phyloP scores from a whole-genome alignment of 53 echinoderm and acorn worm species.

The Astropecten irregularis region DNA sequence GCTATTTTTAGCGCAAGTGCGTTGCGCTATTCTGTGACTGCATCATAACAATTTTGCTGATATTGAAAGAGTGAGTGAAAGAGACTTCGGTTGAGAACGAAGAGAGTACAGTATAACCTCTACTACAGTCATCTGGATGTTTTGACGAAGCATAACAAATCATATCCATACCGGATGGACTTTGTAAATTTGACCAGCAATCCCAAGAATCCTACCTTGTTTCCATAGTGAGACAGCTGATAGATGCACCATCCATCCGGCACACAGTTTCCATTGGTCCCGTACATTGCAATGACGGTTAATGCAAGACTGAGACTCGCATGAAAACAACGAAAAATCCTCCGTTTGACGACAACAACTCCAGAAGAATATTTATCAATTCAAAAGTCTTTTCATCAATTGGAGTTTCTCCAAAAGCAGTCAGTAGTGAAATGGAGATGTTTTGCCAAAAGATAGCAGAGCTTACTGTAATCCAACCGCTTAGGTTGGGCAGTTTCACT shows the following conservation, averaged over 20 bases:
- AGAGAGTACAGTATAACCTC: too few relatives aligned
- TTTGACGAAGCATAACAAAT: too few relatives aligned
- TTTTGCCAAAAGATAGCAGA: neutral
- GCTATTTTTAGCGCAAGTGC: too few relatives aligned
- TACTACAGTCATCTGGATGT: too few relatives aligned
- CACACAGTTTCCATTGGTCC: slow-evolving; percentile 47
- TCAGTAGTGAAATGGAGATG: neutral
- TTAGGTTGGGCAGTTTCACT: neutral
- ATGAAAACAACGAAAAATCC: neutral
- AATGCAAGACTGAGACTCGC: neutral
- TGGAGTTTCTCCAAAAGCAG: neutral
- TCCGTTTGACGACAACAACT: neutral
- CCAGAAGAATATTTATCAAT: neutral
- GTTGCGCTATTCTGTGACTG: too few relatives aligned
- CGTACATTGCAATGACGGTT: neutral
- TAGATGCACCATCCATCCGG: slow-evolving; percentile 87
- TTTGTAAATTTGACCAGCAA: too few relatives aligned
- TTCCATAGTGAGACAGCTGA: slow-evolving; percentile 83
- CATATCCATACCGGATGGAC: too few relatives aligned
- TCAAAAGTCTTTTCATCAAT: neutral
- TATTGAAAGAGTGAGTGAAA: too few relatives aligned
- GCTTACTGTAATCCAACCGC: neutral
- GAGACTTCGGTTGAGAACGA: too few relatives aligned
- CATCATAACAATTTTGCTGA: too few relatives aligned
- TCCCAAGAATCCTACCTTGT: slow-evolving; percentile 85